A percentile compares a stretch with the other conserved stretches of the same genome.
These are phyloP conservation scores for Leptinotarsa peninsularis DNA, from an alignment of 2,888 invertebrate genomes.

Conservation along the genomic window DNA sequence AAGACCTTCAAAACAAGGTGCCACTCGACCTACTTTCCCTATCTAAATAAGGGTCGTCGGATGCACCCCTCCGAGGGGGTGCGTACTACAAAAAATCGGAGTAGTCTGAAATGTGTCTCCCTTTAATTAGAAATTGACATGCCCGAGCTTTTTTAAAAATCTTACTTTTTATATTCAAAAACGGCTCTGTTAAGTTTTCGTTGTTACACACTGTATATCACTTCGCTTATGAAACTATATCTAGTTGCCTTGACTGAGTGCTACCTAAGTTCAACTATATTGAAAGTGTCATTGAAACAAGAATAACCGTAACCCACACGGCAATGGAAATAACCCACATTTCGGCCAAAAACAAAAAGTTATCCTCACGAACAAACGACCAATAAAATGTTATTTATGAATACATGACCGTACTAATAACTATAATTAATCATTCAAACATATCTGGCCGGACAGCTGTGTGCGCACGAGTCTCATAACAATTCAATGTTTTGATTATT, in stretches of 20 bases:
- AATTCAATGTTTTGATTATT: conserved; percentile 14
- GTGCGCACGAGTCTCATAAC: not conserved
- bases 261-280: not conserved
- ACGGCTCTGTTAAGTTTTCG: too few species aligned
- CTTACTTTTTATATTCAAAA: too few species aligned
- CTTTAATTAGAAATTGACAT: too few species aligned
- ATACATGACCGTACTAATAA: conserved; percentile 22
- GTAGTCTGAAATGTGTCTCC: too few species aligned
- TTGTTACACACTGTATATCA: too few species aligned
- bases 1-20: too few species aligned
- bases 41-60: too few species aligned
- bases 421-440: conserved; percentile 29
- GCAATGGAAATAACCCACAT: conserved; percentile 41
- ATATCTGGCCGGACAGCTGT: conserved; percentile 10
- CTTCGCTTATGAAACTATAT: too few species aligned
- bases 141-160: too few species aligned
- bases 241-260: not conserved
- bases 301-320: conserved; percentile 27
- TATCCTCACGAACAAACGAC: conserved; percentile 24
- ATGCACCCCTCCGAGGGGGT: too few species aligned
- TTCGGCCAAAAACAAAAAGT: conserved; percentile 28
- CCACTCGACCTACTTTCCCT: too few species aligned
- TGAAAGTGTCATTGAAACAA: not conserved
- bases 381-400: conserved; percentile 36
- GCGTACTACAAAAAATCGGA: too few species aligned